phyloP scores from a whole-genome alignment of 53 echinoderm and acorn worm genomes.

The Pentamera pediparva region DNA sequence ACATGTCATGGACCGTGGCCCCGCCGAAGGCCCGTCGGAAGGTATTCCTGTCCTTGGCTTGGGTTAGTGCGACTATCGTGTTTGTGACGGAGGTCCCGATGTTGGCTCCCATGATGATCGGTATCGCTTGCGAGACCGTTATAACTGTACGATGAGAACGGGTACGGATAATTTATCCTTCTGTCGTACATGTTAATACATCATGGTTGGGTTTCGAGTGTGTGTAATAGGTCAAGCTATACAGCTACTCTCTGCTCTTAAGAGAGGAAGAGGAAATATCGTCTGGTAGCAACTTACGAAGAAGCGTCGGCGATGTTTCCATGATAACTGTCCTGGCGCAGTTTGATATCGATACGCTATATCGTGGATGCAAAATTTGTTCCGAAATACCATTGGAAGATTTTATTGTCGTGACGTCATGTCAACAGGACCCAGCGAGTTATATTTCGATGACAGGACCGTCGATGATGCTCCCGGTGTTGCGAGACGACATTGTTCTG shows the following conservation, averaged over 20 bases:
- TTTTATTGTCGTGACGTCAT: no score
- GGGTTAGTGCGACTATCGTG: constrained; percentile 71
- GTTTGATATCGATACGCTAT: no score
- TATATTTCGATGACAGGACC: no score
- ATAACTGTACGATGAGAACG: constrained; percentile 7
- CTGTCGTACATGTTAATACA: no score
- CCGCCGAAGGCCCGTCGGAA: constrained; percentile 96
- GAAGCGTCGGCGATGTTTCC: background rate
- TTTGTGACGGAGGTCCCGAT: constrained; percentile 94
- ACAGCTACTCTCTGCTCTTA: background rate
- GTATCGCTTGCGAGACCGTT: constrained; percentile 66
- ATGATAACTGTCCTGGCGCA: no score
- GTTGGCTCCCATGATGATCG: constrained; percentile 94
- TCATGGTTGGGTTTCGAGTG: background rate
- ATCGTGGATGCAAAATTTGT: no score
- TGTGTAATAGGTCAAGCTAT: background rate
- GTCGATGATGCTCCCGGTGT: no score
- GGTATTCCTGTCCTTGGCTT: constrained; percentile 62
- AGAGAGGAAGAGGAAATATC: background rate
- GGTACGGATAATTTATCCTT: no score
- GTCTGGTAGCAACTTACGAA: background rate
- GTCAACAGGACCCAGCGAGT: no score
- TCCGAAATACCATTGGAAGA: no score
- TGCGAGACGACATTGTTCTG: no score
- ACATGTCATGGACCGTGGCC: constrained; percentile 92